Evolutionary conservation across 2,888 invertebrate species (phyloP).

Genomic region (Acanthococcus lagerstroemiae): DNA sequence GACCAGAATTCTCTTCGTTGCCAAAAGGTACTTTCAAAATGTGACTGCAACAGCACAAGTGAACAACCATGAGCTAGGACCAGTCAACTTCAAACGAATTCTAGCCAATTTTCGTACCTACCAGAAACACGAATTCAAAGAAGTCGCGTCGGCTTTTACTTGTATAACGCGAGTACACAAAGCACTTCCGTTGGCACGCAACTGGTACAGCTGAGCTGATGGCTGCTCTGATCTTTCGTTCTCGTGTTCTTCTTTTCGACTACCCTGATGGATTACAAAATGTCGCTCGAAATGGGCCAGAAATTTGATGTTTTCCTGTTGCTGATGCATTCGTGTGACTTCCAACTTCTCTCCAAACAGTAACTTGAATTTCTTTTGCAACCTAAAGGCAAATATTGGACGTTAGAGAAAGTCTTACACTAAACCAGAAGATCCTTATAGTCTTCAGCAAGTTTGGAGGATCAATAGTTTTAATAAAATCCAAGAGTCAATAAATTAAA

Average conservation of each 20-base stretch:
- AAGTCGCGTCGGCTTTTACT: slow-evolving; percentile 70
- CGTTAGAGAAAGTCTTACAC: too few species aligned
- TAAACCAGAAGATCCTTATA: neutral
- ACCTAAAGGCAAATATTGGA: slow-evolving; percentile 43
- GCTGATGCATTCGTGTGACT: slow-evolving; percentile 92
- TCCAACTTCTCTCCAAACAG: slow-evolving; percentile 83
- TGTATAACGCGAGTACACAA: slow-evolving; percentile 79
- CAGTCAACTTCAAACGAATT: neutral
- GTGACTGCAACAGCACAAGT: slow-evolving; percentile 51
- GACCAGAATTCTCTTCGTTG: slow-evolving; percentile 59
- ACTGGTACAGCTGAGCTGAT: slow-evolving; percentile 82
- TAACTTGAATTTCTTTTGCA: slow-evolving; percentile 82
- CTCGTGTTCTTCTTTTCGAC: slow-evolving; percentile 51
- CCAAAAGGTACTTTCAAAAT: slow-evolving; percentile 87
- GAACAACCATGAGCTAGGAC: slow-evolving; percentile 13
- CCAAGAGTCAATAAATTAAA: too few species aligned
- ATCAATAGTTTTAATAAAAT: neutral
- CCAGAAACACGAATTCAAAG: slow-evolving; percentile 92
- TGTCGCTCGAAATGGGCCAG: slow-evolving; percentile 92
- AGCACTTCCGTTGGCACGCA: slow-evolving; percentile 90
- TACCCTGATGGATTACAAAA: slow-evolving; percentile 85
- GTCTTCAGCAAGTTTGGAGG: neutral
- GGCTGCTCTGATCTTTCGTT: slow-evolving; percentile 40
- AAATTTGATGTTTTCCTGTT: slow-evolving; percentile 97
- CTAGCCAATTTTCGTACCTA: slow-evolving; percentile 43